Percentiles rank a stretch among this genome's conserved stretches.
phyloP scores from a whole-genome alignment of 2,888 invertebrate genomes.

The Cephus spinipes region DNA sequence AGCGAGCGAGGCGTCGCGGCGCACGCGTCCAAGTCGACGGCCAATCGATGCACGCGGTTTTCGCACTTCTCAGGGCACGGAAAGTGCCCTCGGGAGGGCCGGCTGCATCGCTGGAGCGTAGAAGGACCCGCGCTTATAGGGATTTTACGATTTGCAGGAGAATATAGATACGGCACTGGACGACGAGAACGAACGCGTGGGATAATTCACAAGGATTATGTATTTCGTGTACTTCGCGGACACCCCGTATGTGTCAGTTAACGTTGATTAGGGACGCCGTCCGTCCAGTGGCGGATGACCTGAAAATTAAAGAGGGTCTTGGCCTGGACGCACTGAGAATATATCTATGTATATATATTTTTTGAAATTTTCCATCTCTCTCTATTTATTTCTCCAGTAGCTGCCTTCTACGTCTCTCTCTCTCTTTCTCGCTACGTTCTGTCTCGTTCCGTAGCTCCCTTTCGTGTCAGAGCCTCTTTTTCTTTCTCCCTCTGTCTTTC shows the following conservation, averaged over 20 bases:
- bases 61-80: neutral
- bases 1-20: neutral
- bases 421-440: neutral
- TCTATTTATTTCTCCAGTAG: neutral
- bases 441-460: neutral
- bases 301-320: slow-evolving; percentile 6
- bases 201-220: neutral
- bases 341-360: neutral
- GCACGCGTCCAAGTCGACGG: slow-evolving; percentile 5
- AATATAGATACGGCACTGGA: neutral
- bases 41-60: slow-evolving; percentile 7
- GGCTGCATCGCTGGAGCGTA: neutral
- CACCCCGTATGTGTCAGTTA: slow-evolving; percentile 28
- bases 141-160: neutral
- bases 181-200: neutral
- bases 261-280: slow-evolving; percentile 38
- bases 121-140: neutral
- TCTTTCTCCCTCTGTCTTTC: neutral
- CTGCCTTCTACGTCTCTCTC: neutral
- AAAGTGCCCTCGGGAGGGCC: neutral
- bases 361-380: neutral
- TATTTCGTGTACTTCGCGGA: neutral
- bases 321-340: slow-evolving; percentile 1
- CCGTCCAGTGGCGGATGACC: slow-evolving; percentile 14
- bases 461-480: neutral